These are phyloP conservation scores for Platysternon megacephalum DNA, from an alignment of 2,113 vertebrate genomes.

Conservation along the genomic window DNA sequence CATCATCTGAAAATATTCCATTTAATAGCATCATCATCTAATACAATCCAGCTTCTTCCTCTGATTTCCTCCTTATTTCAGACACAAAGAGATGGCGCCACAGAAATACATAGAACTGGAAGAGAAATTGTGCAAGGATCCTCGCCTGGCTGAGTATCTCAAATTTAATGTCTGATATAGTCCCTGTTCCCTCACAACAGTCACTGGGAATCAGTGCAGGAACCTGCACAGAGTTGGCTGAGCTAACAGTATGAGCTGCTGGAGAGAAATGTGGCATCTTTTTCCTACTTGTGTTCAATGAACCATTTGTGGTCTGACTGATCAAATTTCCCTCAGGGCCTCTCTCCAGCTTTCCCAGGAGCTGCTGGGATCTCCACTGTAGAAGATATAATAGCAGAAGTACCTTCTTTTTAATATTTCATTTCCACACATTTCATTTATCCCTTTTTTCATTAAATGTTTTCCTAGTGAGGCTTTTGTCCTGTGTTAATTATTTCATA, in stretches of 20 bases:
- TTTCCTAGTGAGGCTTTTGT: background rate
- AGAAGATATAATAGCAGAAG: background rate
- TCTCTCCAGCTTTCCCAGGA: too few species aligned
- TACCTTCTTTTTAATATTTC: background rate
- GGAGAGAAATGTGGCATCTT: accelerated
- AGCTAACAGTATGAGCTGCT: background rate
- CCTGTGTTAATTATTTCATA: background rate
- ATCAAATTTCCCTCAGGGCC: background rate
- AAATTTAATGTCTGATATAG: background rate
- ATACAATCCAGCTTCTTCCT: background rate
- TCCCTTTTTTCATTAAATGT: conserved; percentile 32
- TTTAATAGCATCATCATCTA: accelerated
- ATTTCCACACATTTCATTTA: background rate
- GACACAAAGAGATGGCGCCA: conserved; percentile 76
- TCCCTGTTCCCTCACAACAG: background rate
- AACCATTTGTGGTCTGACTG: background rate
- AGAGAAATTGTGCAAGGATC: conserved; percentile 79
- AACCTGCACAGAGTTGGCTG: background rate
- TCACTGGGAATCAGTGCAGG: background rate
- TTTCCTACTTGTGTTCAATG: background rate
- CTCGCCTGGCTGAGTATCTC: conserved; percentile 54
- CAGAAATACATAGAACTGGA: conserved; percentile 76
- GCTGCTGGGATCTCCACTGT: background rate
- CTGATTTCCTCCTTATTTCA: conserved; percentile 23
- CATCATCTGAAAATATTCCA: background rate